A percentile compares a stretch with the other conserved stretches of the same genome.
Evolutionary conservation across 2,113 vertebrate genomes (phyloP).

Genomic region (Caranx melampygus): DNA sequence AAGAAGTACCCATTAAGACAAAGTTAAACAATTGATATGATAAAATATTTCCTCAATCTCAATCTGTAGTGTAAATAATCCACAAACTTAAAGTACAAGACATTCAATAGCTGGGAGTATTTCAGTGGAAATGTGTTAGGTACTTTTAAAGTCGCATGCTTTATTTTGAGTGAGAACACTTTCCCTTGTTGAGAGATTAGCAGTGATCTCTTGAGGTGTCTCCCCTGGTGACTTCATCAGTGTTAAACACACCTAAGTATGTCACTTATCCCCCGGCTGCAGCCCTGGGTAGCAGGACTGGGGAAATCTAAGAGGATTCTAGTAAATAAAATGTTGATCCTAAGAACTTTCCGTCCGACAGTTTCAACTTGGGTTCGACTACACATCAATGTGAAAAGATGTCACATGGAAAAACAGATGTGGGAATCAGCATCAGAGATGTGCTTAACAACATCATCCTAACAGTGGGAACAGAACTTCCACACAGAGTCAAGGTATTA

Average conservation of each 20-base stretch:
- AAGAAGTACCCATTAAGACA: no score
- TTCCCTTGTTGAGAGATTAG: conserved; percentile 22
- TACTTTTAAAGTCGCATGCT: no score
- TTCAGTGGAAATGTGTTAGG: no score
- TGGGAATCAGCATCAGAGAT: no score
- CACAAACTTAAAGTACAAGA: neutral
- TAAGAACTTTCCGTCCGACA: neutral
- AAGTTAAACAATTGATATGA: no score
- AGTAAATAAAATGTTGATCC: neutral
- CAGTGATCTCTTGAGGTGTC: neutral
- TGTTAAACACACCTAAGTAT: conserved; percentile 44
- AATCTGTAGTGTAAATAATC: no score
- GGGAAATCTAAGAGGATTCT: conserved; percentile 32
- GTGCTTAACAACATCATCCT: no score
- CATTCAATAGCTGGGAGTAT: neutral
- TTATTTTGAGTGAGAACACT: neutral
- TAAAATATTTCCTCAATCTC: no score
- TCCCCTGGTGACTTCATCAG: conserved; percentile 16
- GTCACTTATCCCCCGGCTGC: conserved; percentile 16
- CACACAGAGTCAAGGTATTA: neutral
- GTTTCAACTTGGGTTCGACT: neutral
- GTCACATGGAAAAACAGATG: neutral
- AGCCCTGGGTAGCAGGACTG: neutral
- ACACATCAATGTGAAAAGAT: neutral
- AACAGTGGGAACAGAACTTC: neutral